These are phyloP conservation scores for Neosilurus mollespiculum DNA, from an alignment of 2,797 vertebrate species.

Conservation along the genomic window DNA sequence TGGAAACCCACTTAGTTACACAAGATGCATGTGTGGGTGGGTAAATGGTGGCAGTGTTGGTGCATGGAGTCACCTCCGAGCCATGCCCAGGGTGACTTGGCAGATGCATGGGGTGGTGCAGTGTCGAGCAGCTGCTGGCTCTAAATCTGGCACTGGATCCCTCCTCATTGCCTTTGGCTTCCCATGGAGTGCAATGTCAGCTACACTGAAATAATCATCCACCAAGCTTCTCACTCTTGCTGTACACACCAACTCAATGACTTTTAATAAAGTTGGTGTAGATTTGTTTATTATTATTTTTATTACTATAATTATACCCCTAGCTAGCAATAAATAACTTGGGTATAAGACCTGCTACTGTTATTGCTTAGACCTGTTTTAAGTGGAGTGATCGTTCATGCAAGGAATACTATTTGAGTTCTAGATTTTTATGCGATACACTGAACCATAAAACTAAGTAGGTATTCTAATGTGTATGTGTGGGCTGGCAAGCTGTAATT, in stretches of 20 bases:
- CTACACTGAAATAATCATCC: constrained; percentile 63
- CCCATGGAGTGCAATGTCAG: constrained; percentile 74
- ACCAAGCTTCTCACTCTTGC: background rate
- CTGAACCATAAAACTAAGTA: background rate
- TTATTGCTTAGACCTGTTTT: background rate
- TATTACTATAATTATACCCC: background rate
- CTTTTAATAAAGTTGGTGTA: constrained; percentile 1
- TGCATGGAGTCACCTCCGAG: constrained; percentile 63
- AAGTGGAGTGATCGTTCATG: background rate
- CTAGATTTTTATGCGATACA: background rate
- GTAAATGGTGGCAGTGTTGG: constrained; percentile 10
- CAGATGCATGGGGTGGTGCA: constrained; percentile 66
- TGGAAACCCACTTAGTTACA: background rate
- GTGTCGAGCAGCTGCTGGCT: constrained; percentile 70
- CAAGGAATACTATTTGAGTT: background rate
- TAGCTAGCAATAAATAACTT: background rate
- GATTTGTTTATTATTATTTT: background rate
- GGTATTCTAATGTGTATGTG: background rate
- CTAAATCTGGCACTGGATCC: constrained; percentile 68
- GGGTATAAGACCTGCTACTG: background rate
- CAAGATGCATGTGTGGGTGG: constrained; percentile 20
- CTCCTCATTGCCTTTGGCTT: constrained; percentile 68
- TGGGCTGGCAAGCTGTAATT: background rate
- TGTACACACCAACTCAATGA: constrained; percentile 20
- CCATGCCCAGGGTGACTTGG: constrained; percentile 66